Conservation (phyloP, 2,797 vertebrate species). For the Myotis vivesi region DNA sequence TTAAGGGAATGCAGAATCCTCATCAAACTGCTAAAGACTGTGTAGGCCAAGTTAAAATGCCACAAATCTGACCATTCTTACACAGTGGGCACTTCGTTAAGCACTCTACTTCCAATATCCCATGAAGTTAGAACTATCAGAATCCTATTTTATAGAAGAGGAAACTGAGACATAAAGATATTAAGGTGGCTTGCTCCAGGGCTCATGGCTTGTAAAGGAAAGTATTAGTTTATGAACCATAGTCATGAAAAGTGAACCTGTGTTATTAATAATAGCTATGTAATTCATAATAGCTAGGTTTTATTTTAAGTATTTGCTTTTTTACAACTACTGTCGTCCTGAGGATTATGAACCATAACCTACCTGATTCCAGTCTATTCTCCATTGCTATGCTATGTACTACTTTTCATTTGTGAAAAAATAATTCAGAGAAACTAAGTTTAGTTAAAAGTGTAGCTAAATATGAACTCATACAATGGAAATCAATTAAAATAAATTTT, state of each 20-base stretch:
- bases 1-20: not conserved
- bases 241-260: not conserved
- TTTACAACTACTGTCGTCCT: not conserved
- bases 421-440: constrained; percentile 4
- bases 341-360: not conserved
- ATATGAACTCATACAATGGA: not conserved
- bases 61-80: not conserved
- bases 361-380: constrained; percentile 8
- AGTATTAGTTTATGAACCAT: not conserved
- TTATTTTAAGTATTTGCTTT: not conserved
- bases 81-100: not conserved
- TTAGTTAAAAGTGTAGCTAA: not conserved
- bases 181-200: not conserved
- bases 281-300: not conserved
- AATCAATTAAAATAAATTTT: not conserved
- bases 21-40: not conserved
- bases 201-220: not conserved
- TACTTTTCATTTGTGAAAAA: not conserved
- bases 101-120: not conserved
- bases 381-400: not conserved
- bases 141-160: not conserved
- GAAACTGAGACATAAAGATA: not conserved
- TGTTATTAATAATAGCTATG: not conserved
- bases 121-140: not conserved
- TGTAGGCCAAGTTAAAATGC: not conserved